A percentile compares a stretch with the other conserved stretches of the same genome.
Conservation (phyloP, 2,797 vertebrate species). For the Myotis vivesi region DNA sequence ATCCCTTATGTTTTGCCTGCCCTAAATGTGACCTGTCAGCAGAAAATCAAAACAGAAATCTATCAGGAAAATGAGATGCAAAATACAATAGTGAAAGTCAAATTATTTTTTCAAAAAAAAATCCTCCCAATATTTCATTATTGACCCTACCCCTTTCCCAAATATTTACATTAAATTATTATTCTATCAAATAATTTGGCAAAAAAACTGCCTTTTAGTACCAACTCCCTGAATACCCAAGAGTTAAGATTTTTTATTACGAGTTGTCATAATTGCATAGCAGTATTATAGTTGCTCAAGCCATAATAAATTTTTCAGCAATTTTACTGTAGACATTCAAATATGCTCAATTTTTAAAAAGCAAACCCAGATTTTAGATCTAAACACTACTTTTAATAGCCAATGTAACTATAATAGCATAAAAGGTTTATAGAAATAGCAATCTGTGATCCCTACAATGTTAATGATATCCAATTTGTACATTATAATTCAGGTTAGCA, state of each 20-base stretch:
- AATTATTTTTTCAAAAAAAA: slow-evolving; percentile 46
- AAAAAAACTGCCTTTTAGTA: slow-evolving; percentile 38
- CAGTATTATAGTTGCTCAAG: not conserved
- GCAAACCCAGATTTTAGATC: not conserved
- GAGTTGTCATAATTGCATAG: not conserved
- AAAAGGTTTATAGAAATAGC: not conserved
- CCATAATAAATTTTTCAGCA: slow-evolving; percentile 8
- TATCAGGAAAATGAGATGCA: slow-evolving; percentile 83
- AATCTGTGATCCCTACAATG: not conserved
- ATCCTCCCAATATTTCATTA: slow-evolving; percentile 30
- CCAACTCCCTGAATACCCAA: not conserved
- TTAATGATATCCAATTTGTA: not conserved
- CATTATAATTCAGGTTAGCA: slow-evolving; percentile 8
- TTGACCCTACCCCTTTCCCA: slow-evolving; percentile 10
- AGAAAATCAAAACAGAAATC: slow-evolving; percentile 91
- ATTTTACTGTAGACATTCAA: slow-evolving; percentile 25
- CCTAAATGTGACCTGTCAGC: slow-evolving; percentile 99
- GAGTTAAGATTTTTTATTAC: slow-evolving; percentile 17
- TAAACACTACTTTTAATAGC: slow-evolving; percentile 20
- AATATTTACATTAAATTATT: slow-evolving; percentile 20
- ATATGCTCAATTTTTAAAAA: slow-evolving; percentile 13
- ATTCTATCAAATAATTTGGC: slow-evolving; percentile 41
- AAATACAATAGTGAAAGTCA: slow-evolving; percentile 78
- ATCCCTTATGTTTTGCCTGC: slow-evolving; percentile 99
- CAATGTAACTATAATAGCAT: not conserved